These are phyloP conservation scores for Sesamia nonagrioides DNA, from an alignment of 1,140 invertebrate genomes.

Conservation along the genomic window DNA sequence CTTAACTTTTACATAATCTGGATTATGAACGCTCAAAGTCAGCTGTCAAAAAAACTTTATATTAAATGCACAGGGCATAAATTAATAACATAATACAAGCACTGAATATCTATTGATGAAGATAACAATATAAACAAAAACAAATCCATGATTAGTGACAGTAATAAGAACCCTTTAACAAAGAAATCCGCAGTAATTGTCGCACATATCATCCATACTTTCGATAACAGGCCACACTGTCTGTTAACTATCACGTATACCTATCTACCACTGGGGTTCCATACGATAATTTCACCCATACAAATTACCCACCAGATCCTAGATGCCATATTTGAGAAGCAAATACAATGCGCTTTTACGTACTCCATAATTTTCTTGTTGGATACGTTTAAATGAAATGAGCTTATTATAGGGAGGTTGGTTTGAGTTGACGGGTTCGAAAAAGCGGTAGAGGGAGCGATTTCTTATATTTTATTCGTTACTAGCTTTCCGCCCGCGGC, in stretches of 20 bases:
- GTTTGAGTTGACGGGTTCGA: background rate
- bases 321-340: slow-evolving; percentile 28
- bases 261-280: background rate
- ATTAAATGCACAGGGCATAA: too few species aligned
- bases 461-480: background rate
- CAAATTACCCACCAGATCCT: background rate
- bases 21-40: too few species aligned
- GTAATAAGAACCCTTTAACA: background rate
- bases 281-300: background rate
- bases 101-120: too few species aligned
- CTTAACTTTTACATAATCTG: too few species aligned
- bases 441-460: background rate
- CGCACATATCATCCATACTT: background rate
- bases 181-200: background rate
- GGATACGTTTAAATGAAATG: slow-evolving; percentile 32
- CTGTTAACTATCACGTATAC: background rate
- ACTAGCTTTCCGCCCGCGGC: too few species aligned
- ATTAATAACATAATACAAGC: too few species aligned
- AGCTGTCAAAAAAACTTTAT: too few species aligned
- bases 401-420: slow-evolving; percentile 22
- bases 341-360: slow-evolving; percentile 34
- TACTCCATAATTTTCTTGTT: slow-evolving; percentile 24
- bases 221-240: background rate
- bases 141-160: background rate
- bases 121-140: too few species aligned